Base-by-base conservation (phyloP, 2,113 vertebrate species). In the Acrocephalus kingi region DNA sequence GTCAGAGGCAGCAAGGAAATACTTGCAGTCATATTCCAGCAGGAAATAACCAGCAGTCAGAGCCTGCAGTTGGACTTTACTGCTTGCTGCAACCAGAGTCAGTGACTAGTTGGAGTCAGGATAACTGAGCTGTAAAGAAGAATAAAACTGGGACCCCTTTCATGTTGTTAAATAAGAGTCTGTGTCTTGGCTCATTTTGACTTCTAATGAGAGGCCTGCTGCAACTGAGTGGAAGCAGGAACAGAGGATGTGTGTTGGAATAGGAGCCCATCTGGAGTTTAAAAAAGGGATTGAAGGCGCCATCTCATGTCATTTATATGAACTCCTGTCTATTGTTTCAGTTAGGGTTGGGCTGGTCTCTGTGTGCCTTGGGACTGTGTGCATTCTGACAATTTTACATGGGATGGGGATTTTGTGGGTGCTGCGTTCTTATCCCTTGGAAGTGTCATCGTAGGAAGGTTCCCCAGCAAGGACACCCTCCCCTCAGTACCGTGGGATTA, bases 401-500 rank as follows among this genome's bases (percentile, higher is more conserved):
- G 19, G n/a, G 15, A 27, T 21, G 43, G 19, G n/a, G 37, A 24
- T 68, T 73, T 11, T 13, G 31, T 66, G 28, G 22, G 33, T 71
- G 48, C n/a, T 51, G 37, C 9, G 28, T 13, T 22, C 6, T 58
- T 56, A 24, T 23, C 41, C 16, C 39, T 80, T 48, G 22, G 22
- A 51, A 80, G 41, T 46, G 4, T 13, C 31, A 54, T 55, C 0
- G 0, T 30, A 20, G 31, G 37, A 52, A 15, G 24, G 41, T 39
- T 9, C 14, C 15, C 15, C 14, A 67, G 58, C 12, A 93, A 48
- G 9, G 12, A 43, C 11, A 6, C 3, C 7, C 5, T 76, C 7
- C 28, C 43, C 20, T 62, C 41, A 66, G 46, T 7, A 21, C 23
- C 0, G 0, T 15, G 43, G 27, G 7, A 19, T 54, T 39, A 35